phyloP scores from a whole-genome alignment of 2,113 vertebrate species.

The Phylloscopus trochilus region DNA sequence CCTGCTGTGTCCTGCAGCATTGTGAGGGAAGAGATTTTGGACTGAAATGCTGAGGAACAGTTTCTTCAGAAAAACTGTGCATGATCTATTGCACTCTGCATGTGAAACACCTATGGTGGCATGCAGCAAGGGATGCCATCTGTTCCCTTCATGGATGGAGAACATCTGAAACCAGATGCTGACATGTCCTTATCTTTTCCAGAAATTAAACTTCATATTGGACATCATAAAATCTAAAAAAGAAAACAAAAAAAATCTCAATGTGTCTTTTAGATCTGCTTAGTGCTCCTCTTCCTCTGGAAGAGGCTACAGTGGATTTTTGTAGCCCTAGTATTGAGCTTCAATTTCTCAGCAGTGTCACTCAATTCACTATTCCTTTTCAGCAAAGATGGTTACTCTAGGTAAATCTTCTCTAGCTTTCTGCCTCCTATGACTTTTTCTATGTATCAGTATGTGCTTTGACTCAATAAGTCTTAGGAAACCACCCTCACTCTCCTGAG shows the following conservation, averaged over 20 bases:
- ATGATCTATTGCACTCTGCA: neutral
- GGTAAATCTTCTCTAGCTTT: neutral
- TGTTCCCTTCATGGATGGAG: neutral
- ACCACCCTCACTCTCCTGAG: neutral
- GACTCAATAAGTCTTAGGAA: neutral
- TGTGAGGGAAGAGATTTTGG: neutral
- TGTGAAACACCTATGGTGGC: neutral
- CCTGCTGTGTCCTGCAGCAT: neutral
- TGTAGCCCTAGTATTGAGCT: neutral
- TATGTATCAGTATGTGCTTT: neutral
- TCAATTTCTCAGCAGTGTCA: neutral
- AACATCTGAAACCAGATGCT: neutral
- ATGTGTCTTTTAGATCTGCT: neutral
- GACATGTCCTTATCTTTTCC: neutral
- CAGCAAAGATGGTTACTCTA: neutral
- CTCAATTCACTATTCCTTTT: neutral
- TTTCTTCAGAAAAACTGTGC: neutral
- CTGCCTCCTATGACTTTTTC: neutral
- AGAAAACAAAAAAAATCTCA: rapidly evolving
- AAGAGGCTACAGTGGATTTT: neutral
- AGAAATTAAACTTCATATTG: neutral
- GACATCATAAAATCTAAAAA: neutral
- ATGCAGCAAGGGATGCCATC: neutral
- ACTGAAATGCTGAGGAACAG: neutral
- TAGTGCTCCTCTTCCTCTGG: neutral